phyloP scores from a whole-genome alignment of 1,140 invertebrate genomes.

The Drosophila leontia region DNA sequence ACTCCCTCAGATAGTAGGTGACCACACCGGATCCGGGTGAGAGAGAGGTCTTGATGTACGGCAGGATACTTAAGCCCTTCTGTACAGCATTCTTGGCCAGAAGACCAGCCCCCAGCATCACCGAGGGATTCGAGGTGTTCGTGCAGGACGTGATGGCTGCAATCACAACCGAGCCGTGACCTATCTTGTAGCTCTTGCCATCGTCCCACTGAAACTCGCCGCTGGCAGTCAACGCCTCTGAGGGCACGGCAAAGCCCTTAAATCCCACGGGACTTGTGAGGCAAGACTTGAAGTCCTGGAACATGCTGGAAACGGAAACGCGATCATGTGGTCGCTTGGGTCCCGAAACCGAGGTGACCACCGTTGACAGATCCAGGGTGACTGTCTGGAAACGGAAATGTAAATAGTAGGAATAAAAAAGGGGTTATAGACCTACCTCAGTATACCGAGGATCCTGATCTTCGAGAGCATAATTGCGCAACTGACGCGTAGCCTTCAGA shows the following conservation, averaged over 20 bases:
- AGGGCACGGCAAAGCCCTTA: slow-evolving; percentile 95
- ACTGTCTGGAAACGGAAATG: slow-evolving; percentile 87
- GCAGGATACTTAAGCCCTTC: slow-evolving; percentile 93
- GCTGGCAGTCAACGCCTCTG: slow-evolving; percentile 88
- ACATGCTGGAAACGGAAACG: slow-evolving; percentile 95
- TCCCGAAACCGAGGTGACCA: slow-evolving; percentile 97
- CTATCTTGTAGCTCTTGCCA: slow-evolving; percentile 92
- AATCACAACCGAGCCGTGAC: slow-evolving; percentile 97
- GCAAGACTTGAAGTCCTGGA: slow-evolving; percentile 94
- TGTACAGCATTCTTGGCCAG: slow-evolving; percentile 98
- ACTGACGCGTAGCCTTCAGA: slow-evolving; percentile 91
- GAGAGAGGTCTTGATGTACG: slow-evolving; percentile 98
- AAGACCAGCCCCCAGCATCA: slow-evolving; percentile 97
- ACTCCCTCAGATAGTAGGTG: slow-evolving; percentile 95
- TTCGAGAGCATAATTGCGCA: slow-evolving; percentile 92
- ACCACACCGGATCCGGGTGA: slow-evolving; percentile 99
- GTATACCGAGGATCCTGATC: slow-evolving; percentile 95
- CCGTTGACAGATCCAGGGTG: slow-evolving; percentile 94
- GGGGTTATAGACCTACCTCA: slow-evolving; percentile 85
- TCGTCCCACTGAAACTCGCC: slow-evolving; percentile 94
- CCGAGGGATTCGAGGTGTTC: slow-evolving; percentile 98
- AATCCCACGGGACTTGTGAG: slow-evolving; percentile 96
- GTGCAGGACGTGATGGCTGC: slow-evolving; percentile 99
- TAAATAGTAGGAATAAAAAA: background rate
- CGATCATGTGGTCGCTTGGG: slow-evolving; percentile 98